Base-by-base conservation (phyloP, 2,888 invertebrate species). In the Macrophya annulata region DNA sequence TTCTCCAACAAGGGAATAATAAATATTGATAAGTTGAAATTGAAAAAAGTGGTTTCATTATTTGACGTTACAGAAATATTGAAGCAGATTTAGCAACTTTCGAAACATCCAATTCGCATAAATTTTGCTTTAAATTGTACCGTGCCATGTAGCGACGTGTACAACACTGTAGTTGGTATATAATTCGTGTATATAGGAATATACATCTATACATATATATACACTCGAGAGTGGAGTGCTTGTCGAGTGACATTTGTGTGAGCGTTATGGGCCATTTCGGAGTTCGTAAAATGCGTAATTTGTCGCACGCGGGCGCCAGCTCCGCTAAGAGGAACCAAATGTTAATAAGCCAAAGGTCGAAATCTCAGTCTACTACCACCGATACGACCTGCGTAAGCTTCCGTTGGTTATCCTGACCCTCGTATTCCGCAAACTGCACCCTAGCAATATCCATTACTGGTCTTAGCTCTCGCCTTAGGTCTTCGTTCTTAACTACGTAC, bases 201-300 rank as follows among this genome's bases (percentile, higher is more conserved):
- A 81, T 81, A 62, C 86, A n/a, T n/a, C n/a, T n/a, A n/a, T n/a
- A 86, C 31, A 45, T 74, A 25, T 43, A 81, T 81, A 62, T 85
- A 86, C 31, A 86, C 79, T 86, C 79, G 40, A 71, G 40, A 72
- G 31, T 51, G 85, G 88, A 88, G 88, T 86, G 86, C 85, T 87
- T 84, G 88, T 88, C 87, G 87, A 88, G 87, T 88, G 89, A 89
- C 88, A 87, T 88, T 88, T 87, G 88, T 87, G 86, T 84, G 88
- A 87, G 86, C 85, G 84, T 89, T 89, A 86, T 85, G 84, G 85
- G 76, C 84, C 84, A 86, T 87, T 87, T 86, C 84, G 87, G 83
- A 88, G 88, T 90, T 89, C 88, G 86, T 90, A 89, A 91, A 90
- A 88, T 87, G 86, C 86, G 87, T 86, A 88, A 90, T 89, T 89